These are phyloP conservation scores for Drosophila falleni DNA, from an alignment of 2,888 invertebrate genomes.

Conservation along the genomic window DNA sequence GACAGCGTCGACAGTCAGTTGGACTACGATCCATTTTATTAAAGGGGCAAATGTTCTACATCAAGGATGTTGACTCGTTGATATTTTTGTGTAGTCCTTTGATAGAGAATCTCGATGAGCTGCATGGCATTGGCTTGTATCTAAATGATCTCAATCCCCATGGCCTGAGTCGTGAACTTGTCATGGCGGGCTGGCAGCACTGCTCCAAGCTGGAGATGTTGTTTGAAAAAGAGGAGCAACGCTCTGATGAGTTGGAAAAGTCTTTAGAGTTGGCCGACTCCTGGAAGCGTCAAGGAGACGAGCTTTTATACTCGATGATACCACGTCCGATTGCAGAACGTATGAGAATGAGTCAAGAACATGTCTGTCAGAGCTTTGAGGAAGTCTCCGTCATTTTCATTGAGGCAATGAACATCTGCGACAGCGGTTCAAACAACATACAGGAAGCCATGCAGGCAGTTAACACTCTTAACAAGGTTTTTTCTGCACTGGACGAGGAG, in stretches of 20 bases:
- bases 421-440: slow-evolving; percentile 77
- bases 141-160: slow-evolving; percentile 94
- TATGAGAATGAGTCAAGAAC: slow-evolving; percentile 91
- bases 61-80: slow-evolving; percentile 92
- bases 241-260: slow-evolving; percentile 91
- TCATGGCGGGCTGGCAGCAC: slow-evolving; percentile 94
- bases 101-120: slow-evolving; percentile 94
- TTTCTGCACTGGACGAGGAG: slow-evolving; percentile 93
- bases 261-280: slow-evolving; percentile 92
- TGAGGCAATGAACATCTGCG: slow-evolving; percentile 83
- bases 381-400: slow-evolving; percentile 85
- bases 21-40: slow-evolving; percentile 89
- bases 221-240: slow-evolving; percentile 93
- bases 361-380: slow-evolving; percentile 90
- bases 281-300: slow-evolving; percentile 94
- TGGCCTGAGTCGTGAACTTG: slow-evolving; percentile 93
- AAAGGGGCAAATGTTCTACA: slow-evolving; percentile 94
- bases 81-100: slow-evolving; percentile 95
- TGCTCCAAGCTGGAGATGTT: slow-evolving; percentile 92
- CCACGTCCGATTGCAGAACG: slow-evolving; percentile 94
- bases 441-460: slow-evolving; percentile 92
- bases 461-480: slow-evolving; percentile 93
- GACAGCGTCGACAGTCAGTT: slow-evolving; percentile 66
- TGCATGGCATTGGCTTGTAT: slow-evolving; percentile 91
- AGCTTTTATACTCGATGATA: slow-evolving; percentile 96